Percentiles rank a stretch among this genome's conserved stretches.
Conservation (phyloP, 2,888 invertebrate genomes). For the Oxystoma pomonae region DNA sequence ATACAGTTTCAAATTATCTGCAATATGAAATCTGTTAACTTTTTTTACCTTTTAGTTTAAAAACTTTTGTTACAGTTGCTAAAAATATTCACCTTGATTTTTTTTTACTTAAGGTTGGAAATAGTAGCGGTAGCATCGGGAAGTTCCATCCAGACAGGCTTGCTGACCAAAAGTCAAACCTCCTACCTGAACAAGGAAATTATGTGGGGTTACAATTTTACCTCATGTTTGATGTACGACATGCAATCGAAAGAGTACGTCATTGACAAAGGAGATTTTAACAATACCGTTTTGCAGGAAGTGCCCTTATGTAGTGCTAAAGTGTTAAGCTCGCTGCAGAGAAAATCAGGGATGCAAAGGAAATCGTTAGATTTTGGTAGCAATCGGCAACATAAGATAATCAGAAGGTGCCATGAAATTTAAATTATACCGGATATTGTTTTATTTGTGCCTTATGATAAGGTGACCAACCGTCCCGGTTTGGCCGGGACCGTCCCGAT, state of each 20-base stretch:
- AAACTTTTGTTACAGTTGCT: too few relatives aligned
- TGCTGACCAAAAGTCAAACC: slow-evolving; percentile 64
- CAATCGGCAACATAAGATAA: too few relatives aligned
- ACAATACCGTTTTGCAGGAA: slow-evolving; percentile 60
- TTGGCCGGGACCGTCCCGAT: too few relatives aligned
- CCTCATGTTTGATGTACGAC: slow-evolving; percentile 49
- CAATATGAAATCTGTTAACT: too few relatives aligned
- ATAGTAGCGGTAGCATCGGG: slow-evolving; percentile 77
- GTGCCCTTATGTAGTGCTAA: slow-evolving; percentile 82
- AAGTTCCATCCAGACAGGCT: slow-evolving; percentile 70
- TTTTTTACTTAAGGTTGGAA: slow-evolving; percentile 69
- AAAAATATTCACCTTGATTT: too few relatives aligned
- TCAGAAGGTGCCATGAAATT: too few relatives aligned
- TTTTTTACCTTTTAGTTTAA: too few relatives aligned
- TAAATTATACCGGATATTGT: too few relatives aligned
- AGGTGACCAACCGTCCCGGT: too few relatives aligned
- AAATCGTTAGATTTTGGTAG: slow-evolving; percentile 8
- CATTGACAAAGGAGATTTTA: slow-evolving; percentile 59
- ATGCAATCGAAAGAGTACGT: slow-evolving; percentile 54
- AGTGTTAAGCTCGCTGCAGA: slow-evolving; percentile 67
- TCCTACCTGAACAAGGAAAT: slow-evolving; percentile 76
- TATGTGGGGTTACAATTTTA: slow-evolving; percentile 76
- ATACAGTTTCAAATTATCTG: too few relatives aligned
- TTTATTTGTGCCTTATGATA: too few relatives aligned
- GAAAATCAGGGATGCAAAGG: slow-evolving; percentile 30